A percentile compares a stretch with the other conserved stretches of the same genome.
These are phyloP conservation scores for Eupithecia dodoneata DNA, from an alignment of 2,888 invertebrate species.

Conservation along the genomic window DNA sequence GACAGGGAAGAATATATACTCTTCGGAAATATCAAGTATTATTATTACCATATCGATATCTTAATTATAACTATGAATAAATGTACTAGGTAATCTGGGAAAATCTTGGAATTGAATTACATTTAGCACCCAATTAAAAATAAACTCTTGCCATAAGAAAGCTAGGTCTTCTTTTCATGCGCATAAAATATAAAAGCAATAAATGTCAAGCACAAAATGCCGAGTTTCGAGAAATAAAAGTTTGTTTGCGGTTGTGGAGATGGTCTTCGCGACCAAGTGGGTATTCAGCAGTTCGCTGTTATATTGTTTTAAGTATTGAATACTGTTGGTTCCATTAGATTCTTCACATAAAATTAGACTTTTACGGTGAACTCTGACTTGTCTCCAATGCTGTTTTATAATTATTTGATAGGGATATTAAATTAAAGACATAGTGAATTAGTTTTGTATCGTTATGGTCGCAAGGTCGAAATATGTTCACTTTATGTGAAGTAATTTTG, in stretches of 20 bases:
- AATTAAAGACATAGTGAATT: background rate
- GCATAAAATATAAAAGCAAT: slow-evolving; percentile 79
- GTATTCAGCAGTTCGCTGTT: slow-evolving; percentile 69
- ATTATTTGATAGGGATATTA: background rate
- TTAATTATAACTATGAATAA: background rate
- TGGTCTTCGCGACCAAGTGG: slow-evolving; percentile 61
- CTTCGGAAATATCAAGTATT: background rate
- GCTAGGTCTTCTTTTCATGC: slow-evolving; percentile 61
- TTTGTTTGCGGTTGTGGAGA: slow-evolving; percentile 64
- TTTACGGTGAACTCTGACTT: background rate
- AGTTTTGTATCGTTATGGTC: too few species aligned
- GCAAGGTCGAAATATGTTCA: too few species aligned
- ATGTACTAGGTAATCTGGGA: background rate
- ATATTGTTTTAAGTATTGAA: slow-evolving; percentile 30
- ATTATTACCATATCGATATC: background rate
- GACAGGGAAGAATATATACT: background rate
- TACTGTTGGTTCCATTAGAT: background rate
- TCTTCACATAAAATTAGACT: background rate
- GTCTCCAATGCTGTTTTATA: background rate
- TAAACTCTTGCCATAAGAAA: slow-evolving; percentile 20
- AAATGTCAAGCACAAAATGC: slow-evolving; percentile 77
- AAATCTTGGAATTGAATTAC: background rate
- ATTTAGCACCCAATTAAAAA: background rate
- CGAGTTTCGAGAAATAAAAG: slow-evolving; percentile 77
- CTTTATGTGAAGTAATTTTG: too few species aligned